Evolutionary conservation across 2,113 vertebrate genomes (phyloP), one percentile per base, ranked within the genome.

Genomic region (Platichthys flesus): DNA sequence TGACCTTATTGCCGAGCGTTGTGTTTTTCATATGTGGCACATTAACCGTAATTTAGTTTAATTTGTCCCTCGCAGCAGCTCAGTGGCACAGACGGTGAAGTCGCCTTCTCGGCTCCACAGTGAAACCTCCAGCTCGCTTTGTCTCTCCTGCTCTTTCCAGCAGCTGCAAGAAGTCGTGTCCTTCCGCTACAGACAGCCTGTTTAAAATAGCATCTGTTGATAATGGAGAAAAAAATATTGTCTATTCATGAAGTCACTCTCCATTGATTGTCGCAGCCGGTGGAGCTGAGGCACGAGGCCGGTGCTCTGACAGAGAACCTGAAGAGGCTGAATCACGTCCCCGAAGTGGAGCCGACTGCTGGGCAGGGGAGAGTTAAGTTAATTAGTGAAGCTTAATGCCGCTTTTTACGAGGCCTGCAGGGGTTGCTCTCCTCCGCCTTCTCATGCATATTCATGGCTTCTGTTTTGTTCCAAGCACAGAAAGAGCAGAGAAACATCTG

Each of bases 361-460:
- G 67, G 35, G 74, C 79, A 83, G 73, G 74, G 78, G 70, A 89
- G 83, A 68, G 82, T 85, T 87, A 78, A 74, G 83, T 89, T 90
- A 90, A 92, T 92, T 89, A 91, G 81, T 35, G 79, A 65, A 85
- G 83, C 87, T 86, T 90, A 84, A 88, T 83, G 82, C 69, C 4
- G 86, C 74, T 81, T 83, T 92, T 92, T 90, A 89, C 77, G 73
- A 83, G 65, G 77, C 87, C 89, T 77, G 54, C 35, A 83, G 89
- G 85, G 84, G 80, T 58, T 70, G 47, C 70, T 77, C 71, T 65
- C 20, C 58, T 74, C 47, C 59, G 79, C 63, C 67, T 69, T 26
- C 31, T 70, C 0, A 76, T 90, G 84, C 83, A 92, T 92, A 91
- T 92, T 91, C 85, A 91, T 85, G 76, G 61, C 68, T 77, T 65